Conservation (phyloP, 2,888 invertebrate species). For the Seira musarum region DNA sequence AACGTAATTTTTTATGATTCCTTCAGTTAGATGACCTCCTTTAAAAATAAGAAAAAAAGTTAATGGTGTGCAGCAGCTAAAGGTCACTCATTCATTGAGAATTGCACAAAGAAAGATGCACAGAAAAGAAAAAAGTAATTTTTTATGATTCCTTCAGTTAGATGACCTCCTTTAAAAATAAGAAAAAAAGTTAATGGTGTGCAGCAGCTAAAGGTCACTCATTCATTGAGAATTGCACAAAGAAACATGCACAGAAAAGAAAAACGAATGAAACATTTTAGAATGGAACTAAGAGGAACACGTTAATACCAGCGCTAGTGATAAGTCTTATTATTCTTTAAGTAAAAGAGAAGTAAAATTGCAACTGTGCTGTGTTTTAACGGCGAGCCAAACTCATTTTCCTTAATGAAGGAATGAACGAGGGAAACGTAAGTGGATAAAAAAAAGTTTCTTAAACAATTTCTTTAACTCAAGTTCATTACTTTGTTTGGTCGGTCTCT, state of each 20-base stretch:
- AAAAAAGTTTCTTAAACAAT: slow-evolving; percentile 25
- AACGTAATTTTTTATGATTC: too few species aligned
- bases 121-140: too few species aligned
- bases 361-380: not conserved
- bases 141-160: too few species aligned
- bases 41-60: not conserved
- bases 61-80: not conserved
- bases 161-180: not conserved
- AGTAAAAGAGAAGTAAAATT: too few species aligned
- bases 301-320: too few species aligned
- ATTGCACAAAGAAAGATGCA: not conserved
- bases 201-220: not conserved
- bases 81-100: not conserved
- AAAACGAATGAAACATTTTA: too few species aligned
- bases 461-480: slow-evolving; percentile 43
- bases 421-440: slow-evolving; percentile 11
- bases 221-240: not conserved
- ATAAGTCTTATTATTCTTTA: too few species aligned
- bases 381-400: not conserved
- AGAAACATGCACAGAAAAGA: not conserved
- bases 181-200: not conserved
- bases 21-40: not conserved
- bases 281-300: too few species aligned
- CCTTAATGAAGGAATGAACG: slow-evolving; percentile 11
- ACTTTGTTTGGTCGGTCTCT: slow-evolving; percentile 22